A percentile compares a stretch with the other conserved stretches of the same genome.
These are phyloP conservation scores for Aelia acuminata DNA, from an alignment of 2,888 invertebrate genomes.

Conservation along the genomic window DNA sequence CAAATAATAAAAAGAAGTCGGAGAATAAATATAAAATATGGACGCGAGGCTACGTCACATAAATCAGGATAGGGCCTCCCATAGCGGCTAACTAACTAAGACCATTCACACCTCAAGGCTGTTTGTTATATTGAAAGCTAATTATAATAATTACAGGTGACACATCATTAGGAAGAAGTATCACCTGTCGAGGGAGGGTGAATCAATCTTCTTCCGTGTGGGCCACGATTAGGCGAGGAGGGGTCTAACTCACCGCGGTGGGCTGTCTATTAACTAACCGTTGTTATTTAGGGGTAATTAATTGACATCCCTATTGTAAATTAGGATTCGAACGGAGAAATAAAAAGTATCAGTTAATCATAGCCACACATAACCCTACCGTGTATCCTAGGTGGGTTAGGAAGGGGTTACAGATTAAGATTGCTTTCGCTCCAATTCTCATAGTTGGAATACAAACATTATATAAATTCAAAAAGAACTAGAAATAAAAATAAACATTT, in stretches of 20 bases:
- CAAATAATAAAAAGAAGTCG: neutral
- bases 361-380: neutral
- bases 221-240: neutral
- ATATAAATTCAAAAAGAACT: no score
- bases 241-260: neutral
- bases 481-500: no score
- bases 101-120: conserved; percentile 3
- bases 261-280: neutral
- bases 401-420: no score
- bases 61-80: neutral
- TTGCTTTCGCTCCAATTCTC: no score
- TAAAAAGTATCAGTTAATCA: neutral
- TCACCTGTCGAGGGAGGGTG: neutral
- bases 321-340: neutral
- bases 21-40: neutral
- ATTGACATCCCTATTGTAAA: neutral
- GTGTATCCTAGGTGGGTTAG: no score
- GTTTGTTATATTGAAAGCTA: conserved; percentile 40
- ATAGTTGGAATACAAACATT: no score
- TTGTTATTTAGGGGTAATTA: neutral
- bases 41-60: neutral
- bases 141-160: conserved; percentile 38
- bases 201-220: conserved; percentile 53
- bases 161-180: conserved; percentile 57
- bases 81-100: neutral